phyloP scores from a whole-genome alignment of 2,113 vertebrate species.

The Clarias macrocephalus region DNA sequence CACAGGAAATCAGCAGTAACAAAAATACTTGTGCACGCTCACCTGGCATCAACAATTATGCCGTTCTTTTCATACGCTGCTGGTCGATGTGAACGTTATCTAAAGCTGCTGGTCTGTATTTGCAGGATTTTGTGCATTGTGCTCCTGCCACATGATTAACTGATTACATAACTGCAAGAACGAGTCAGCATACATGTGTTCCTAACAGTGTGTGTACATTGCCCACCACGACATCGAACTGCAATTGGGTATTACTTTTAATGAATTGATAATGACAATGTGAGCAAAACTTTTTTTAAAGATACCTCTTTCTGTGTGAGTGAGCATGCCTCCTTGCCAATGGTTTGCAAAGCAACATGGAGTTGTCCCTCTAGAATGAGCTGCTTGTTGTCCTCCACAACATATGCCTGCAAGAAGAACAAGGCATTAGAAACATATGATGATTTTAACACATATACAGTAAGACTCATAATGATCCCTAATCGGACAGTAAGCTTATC shows the following conservation, averaged over 20 bases:
- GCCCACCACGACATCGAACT: background rate
- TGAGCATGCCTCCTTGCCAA: conserved; percentile 89
- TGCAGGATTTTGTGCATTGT: too few species aligned
- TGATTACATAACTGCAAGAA: too few species aligned
- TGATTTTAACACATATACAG: background rate
- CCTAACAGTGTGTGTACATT: too few species aligned
- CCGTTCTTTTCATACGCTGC: too few species aligned
- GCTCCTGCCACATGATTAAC: too few species aligned
- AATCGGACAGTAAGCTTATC: background rate
- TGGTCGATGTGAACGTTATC: too few species aligned
- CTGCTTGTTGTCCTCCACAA: conserved; percentile 94
- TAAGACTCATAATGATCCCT: background rate
- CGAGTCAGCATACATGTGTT: too few species aligned
- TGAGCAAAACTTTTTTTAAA: too few species aligned
- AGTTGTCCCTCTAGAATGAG: conserved; percentile 95
- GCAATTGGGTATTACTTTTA: background rate
- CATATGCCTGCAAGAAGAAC: conserved; percentile 79
- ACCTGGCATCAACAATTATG: too few species aligned
- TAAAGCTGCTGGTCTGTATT: too few species aligned
- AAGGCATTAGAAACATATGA: background rate
- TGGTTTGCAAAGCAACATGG: conserved; percentile 83
- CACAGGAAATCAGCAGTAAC: too few species aligned
- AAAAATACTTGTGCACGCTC: too few species aligned
- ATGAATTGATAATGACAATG: background rate
- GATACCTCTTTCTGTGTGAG: conserved; percentile 88